phyloP scores from a whole-genome alignment of 1,140 invertebrate species.

The Berghia stephanieae region DNA sequence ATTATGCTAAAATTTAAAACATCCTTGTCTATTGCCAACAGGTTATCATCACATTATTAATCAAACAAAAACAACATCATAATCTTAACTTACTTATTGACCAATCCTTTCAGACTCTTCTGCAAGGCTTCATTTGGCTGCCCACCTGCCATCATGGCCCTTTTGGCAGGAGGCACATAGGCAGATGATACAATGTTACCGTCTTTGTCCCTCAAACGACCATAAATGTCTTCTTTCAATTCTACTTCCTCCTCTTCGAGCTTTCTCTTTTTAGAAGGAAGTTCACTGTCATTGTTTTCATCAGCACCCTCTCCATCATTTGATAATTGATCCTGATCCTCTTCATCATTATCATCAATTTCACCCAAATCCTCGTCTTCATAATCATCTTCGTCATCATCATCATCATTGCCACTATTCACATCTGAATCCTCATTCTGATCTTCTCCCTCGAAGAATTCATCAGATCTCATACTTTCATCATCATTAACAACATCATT shows the following conservation, averaged over 20 bases:
- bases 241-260: conserved; percentile 50
- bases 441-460: conserved; percentile 16
- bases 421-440: conserved; percentile 31
- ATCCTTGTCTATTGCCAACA: too few relatives aligned
- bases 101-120: conserved; percentile 84
- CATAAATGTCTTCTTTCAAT: conserved; percentile 89
- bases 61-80: not conserved
- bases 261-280: conserved; percentile 32
- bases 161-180: conserved; percentile 85
- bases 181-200: conserved; percentile 77
- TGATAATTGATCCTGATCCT: not conserved
- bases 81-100: conserved; percentile 76
- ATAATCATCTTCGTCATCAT: conserved; percentile 33
- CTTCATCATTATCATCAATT: conserved; percentile 23
- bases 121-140: conserved; percentile 74
- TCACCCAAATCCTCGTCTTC: conserved; percentile 30
- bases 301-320: conserved; percentile 14
- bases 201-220: conserved; percentile 80
- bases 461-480: conserved; percentile 17
- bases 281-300: conserved; percentile 14
- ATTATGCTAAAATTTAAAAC: too few relatives aligned
- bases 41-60: too few relatives aligned
- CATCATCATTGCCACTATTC: conserved; percentile 28
- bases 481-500: conserved; percentile 28
- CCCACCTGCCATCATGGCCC: conserved; percentile 69